Evolutionary conservation across 2,797 vertebrate species (phyloP).

Genomic region (Sebastes iracundus): DNA sequence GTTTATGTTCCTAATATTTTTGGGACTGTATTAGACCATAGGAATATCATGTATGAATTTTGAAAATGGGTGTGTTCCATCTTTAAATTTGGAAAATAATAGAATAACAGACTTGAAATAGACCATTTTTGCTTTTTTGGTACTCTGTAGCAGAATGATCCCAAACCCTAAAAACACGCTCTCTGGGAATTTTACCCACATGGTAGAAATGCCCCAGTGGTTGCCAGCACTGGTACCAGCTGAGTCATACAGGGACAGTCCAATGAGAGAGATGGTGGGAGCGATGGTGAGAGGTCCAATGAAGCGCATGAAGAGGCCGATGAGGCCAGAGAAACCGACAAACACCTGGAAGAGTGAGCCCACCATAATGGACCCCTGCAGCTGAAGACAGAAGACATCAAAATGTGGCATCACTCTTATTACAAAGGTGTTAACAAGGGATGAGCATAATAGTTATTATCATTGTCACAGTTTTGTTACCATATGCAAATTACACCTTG

Average conservation of each 20-base stretch:
- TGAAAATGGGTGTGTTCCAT: too few species aligned
- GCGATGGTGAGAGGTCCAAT: conserved; percentile 97
- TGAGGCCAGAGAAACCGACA: conserved; percentile 94
- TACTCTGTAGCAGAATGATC: not conserved
- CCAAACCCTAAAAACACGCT: not conserved
- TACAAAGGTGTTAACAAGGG: not conserved
- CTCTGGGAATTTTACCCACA: conserved; percentile 80
- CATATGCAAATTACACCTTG: not conserved
- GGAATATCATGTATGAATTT: too few species aligned
- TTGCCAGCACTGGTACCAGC: conserved; percentile 89
- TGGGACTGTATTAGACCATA: too few species aligned
- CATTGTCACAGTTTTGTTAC: not conserved
- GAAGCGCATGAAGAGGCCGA: conserved; percentile 94
- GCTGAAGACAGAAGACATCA: conserved; percentile 70
- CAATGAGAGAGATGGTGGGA: conserved; percentile 93
- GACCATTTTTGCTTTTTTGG: not conserved
- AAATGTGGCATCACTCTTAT: not conserved
- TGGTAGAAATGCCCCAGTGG: conserved; percentile 93
- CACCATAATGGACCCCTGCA: conserved; percentile 95
- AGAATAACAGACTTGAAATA: not conserved
- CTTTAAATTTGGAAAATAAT: not conserved
- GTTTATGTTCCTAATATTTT: too few species aligned
- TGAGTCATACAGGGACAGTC: conserved; percentile 91
- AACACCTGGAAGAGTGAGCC: conserved; percentile 94
- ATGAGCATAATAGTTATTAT: not conserved